These are phyloP conservation scores for Tychaedon coryphoeus DNA, from an alignment of 2,113 vertebrate species.

Conservation along the genomic window DNA sequence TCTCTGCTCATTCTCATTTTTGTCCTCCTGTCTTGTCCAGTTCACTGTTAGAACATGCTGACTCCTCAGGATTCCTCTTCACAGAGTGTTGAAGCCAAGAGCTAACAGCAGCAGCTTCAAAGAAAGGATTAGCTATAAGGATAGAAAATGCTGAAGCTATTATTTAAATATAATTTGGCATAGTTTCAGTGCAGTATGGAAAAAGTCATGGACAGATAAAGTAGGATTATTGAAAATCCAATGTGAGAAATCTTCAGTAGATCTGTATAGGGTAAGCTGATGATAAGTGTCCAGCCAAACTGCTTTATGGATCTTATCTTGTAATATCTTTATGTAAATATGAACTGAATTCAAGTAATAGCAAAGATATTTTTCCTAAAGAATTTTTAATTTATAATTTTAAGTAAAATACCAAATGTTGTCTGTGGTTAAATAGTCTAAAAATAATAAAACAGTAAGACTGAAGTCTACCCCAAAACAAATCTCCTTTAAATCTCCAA, in stretches of 20 bases:
- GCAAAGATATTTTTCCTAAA: not conserved
- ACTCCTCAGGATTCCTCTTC: not conserved
- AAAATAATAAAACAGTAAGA: not conserved
- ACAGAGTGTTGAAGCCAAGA: constrained; percentile 45
- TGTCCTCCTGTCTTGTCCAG: constrained; percentile 8
- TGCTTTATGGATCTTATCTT: not conserved
- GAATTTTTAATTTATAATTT: not conserved
- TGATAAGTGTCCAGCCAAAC: not conserved
- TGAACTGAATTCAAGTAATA: not conserved
- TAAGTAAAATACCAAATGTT: not conserved
- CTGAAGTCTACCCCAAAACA: not conserved
- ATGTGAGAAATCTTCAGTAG: not conserved
- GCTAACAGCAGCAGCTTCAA: constrained; percentile 23
- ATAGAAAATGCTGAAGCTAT: not conserved
- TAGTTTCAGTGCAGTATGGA: not conserved
- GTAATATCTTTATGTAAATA: not conserved
- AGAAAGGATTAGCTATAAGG: not conserved
- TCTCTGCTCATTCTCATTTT: not conserved
- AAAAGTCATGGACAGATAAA: not conserved
- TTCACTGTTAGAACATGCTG: constrained; percentile 47
- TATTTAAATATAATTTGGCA: not conserved
- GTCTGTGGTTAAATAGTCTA: not conserved
- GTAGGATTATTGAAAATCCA: not conserved
- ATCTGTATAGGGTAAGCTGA: not conserved
- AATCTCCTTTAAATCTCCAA: not conserved